A percentile compares a stretch with the other conserved stretches of the same genome.
Conservation (phyloP, 1,140 invertebrate species). For the Drosophila ercepeae region DNA sequence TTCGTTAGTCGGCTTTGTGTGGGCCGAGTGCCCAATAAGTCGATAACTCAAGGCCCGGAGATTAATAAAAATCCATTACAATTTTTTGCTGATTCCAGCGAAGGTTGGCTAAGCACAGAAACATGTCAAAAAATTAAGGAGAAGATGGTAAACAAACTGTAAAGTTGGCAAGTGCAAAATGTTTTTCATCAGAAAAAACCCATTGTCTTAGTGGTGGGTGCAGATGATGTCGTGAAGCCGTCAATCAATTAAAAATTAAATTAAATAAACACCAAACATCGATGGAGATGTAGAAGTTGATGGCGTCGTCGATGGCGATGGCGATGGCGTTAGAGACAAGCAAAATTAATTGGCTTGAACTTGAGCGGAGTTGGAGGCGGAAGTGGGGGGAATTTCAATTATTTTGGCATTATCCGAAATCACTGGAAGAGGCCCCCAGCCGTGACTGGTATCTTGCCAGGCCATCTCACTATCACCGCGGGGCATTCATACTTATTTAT, state of each 20-base stretch:
- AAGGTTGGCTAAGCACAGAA: constrained; percentile 62
- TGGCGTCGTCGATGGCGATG: constrained; percentile 17
- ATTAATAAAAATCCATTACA: constrained; percentile 63
- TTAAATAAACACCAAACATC: constrained; percentile 36
- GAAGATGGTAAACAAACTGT: constrained; percentile 40
- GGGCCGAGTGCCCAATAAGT: constrained; percentile 49
- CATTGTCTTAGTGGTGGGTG: constrained; percentile 65
- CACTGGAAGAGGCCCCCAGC: constrained; percentile 15
- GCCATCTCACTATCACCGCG: constrained; percentile 14
- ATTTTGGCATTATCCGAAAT: constrained; percentile 32
- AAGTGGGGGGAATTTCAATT: constrained; percentile 41
- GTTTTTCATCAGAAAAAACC: constrained; percentile 33
- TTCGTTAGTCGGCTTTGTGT: constrained; percentile 28
- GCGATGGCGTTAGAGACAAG: constrained; percentile 45
- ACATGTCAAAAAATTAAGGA: constrained; percentile 47
- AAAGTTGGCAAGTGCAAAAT: constrained; percentile 72
- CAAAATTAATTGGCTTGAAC: constrained; percentile 73
- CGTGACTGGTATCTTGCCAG: constrained; percentile 25
- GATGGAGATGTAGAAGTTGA: constrained; percentile 8
- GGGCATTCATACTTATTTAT: constrained; percentile 56
- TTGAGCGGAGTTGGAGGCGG: constrained; percentile 39
- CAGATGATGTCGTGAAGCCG: constrained; percentile 64
- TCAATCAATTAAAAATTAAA: constrained; percentile 77
- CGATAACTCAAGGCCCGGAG: constrained; percentile 68
- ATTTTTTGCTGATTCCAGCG: constrained; percentile 40